Evolutionary conservation across 2,888 invertebrate species (phyloP).

Genomic region (Chalcis sispes): DNA sequence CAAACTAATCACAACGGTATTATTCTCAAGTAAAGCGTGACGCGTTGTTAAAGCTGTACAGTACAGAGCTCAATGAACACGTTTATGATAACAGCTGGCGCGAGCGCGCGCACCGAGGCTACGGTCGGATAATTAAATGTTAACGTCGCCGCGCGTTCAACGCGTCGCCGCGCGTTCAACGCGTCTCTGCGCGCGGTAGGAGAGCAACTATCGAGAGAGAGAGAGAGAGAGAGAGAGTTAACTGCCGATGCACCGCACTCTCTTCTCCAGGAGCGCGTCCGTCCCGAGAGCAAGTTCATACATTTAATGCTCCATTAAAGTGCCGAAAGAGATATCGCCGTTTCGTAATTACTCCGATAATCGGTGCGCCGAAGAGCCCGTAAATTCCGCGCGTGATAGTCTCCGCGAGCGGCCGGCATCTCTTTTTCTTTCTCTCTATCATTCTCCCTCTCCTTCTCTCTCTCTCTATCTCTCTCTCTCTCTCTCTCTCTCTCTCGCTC

Average conservation of each 20-base stretch:
- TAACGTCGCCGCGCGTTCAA: constrained; percentile 45
- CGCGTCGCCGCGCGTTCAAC: no score
- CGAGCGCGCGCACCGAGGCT: background rate
- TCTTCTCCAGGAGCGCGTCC: no score
- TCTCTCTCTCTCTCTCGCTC: no score
- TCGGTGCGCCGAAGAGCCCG: constrained; percentile 30
- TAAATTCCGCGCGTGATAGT: constrained; percentile 44
- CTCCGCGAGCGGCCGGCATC: constrained; percentile 2
- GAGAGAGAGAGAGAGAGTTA: no score
- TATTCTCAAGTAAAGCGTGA: background rate
- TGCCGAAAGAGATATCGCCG: constrained; percentile 54
- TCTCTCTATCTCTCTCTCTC: no score
- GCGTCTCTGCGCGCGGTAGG: no score
- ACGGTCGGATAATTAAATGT: constrained; percentile 53
- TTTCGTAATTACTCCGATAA: constrained; percentile 57
- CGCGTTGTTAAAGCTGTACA: background rate
- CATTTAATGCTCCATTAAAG: constrained; percentile 55
- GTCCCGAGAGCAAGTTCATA: constrained; percentile 45
- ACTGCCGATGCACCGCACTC: no score
- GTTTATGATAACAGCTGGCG: constrained; percentile 38
- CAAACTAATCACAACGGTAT: constrained; percentile 13
- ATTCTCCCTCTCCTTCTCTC: no score
- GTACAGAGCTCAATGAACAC: constrained; percentile 35
- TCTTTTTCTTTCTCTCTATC: no score
- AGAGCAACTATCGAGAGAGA: no score